Conservation (phyloP, 2,113 vertebrate genomes). For the Willisornis vidua region DNA sequence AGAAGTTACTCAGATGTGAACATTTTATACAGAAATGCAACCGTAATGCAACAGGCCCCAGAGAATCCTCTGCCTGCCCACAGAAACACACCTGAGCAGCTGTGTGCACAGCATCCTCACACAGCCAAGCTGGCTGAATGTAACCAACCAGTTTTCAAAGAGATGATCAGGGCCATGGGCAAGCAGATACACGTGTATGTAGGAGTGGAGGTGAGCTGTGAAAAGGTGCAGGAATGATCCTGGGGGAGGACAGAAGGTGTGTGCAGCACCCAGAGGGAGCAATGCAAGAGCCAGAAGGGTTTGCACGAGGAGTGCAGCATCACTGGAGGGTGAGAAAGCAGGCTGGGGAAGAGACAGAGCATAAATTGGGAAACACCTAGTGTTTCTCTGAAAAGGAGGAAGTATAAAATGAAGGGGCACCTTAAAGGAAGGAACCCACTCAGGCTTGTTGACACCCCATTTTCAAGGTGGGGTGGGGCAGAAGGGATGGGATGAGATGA, state of each 20-base stretch:
- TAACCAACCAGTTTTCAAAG: neutral
- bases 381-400: neutral
- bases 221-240: neutral
- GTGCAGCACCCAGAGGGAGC: neutral
- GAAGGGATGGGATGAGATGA: neutral
- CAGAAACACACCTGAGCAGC: neutral
- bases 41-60: neutral
- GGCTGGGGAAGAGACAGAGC: neutral
- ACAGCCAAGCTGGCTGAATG: neutral
- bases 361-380: fast-evolving
- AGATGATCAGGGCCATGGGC: neutral
- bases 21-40: neutral
- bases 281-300: neutral
- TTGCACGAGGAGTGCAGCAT: neutral
- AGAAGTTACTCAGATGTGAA: neutral
- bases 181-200: neutral
- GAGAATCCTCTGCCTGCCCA: neutral
- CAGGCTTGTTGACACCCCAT: neutral
- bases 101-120: neutral
- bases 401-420: neutral
- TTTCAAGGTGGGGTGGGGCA: neutral
- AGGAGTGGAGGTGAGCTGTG: neutral
- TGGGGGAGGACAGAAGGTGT: neutral
- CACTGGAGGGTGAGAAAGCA: neutral
- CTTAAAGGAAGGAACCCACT: neutral